Base-by-base conservation (phyloP, 2,888 invertebrate genomes). In the Autographa gamma region DNA sequence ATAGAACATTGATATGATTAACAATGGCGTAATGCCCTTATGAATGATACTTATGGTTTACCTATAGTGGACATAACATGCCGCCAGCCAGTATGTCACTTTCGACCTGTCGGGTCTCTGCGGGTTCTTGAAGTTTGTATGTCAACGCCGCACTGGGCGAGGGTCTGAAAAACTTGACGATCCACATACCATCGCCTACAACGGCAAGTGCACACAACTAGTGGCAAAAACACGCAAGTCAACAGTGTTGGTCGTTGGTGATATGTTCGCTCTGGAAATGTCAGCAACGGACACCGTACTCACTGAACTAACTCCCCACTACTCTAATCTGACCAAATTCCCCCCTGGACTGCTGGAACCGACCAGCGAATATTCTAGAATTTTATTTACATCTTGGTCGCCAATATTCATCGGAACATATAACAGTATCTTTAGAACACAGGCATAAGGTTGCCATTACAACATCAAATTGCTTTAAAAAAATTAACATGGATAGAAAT, bases 101-200 rank as follows among this genome's bases (percentile, higher is more conserved):
- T 93, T 92, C 86, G 92, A 94, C 93, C 93, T 91, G 93, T 91
- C 92, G 90, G 91, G 91, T 92, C 91, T 90, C 95, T 86, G 92
- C 91, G 87, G 89, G 90, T 85, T 92, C 94, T 91, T 92, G 91
- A 86, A 86, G 93, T 88, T 91, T 93, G 92, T 89, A 88, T 92
- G 91, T 88, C 91, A 92, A 92, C 93, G 93, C 95, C 95, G 95
- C 94, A 86, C 91, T 93, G 92, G 95, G 95, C 95, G 95, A 91
- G 89, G 93, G 89, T 95, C 95, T 95, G 95, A 95, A 95, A 95
- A 95, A 95, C 95, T 95, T 95, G 95, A 95, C 95, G 95, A 95
- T 95, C 95, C 95, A 95, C 94, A 95, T 91, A 95, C 95, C 93
- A 95, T 92, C 95, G 95, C 95, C 95, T 95, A 95, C 93, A 93